Percentiles rank a stretch among this genome's conserved stretches.
phyloP scores from a whole-genome alignment of 2,113 vertebrate species.

The Pycnonotus jocosus region DNA sequence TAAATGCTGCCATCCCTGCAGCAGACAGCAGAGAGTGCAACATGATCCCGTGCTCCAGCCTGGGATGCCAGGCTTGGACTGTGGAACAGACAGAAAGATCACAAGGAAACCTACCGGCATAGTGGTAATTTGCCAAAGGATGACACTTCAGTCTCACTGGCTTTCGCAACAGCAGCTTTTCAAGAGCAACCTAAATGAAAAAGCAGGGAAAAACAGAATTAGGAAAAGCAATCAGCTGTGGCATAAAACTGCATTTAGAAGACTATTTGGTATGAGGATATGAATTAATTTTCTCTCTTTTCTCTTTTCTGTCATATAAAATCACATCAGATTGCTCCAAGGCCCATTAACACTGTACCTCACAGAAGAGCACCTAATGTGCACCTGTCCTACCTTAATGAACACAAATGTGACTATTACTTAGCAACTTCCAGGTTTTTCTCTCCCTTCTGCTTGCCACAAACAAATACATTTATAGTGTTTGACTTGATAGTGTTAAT shows the following conservation, averaged over 20 bases:
- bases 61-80: not conserved
- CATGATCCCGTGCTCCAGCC: not conserved
- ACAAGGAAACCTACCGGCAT: slow-evolving; percentile 75
- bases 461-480: not conserved
- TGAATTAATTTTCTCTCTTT: not conserved
- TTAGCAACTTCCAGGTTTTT: not conserved
- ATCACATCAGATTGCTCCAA: not conserved
- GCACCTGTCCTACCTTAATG: not conserved
- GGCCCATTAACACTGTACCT: not conserved
- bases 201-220: not conserved
- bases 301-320: not conserved
- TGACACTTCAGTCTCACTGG: slow-evolving; percentile 75
- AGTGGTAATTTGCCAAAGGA: slow-evolving; percentile 84
- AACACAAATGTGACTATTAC: not conserved
- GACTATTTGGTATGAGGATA: not conserved
- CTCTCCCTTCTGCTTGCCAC: not conserved
- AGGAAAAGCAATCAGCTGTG: not conserved
- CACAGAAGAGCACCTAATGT: not conserved
- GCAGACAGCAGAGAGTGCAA: slow-evolving; percentile 24
- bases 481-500: not conserved
- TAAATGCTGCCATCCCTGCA: not conserved
- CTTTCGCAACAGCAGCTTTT: slow-evolving; percentile 80
- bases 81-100: not conserved
- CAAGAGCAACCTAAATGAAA: slow-evolving; percentile 76
- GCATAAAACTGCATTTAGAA: not conserved